These are phyloP conservation scores for Stramonita haemastoma DNA, from an alignment of 2,888 invertebrate genomes.

Conservation along the genomic window DNA sequence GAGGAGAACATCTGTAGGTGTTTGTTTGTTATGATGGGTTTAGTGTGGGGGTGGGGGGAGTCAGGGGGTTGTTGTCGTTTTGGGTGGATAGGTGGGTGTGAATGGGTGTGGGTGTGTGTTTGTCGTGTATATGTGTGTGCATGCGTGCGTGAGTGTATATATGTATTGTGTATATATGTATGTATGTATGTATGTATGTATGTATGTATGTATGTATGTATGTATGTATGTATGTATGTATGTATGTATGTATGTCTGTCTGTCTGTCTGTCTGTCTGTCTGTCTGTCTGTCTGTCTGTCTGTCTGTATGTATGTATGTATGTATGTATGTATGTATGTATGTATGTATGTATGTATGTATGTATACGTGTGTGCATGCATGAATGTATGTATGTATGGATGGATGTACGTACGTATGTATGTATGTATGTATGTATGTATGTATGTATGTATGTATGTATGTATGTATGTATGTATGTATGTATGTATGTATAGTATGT, in stretches of 20 bases:
- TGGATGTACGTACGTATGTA: not conserved
- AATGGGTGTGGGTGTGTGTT: not conserved
- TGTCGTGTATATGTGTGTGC: not conserved
- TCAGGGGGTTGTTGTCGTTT: too few relatives aligned
- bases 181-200: not conserved
- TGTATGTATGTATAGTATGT: not conserved
- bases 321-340: not conserved
- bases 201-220: not conserved
- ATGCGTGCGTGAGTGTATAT: not conserved
- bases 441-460: not conserved
- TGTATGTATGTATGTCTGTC: constrained; percentile 4
- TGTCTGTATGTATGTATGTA: not conserved
- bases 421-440: not conserved
- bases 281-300: not conserved
- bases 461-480: not conserved
- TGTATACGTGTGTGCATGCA: not conserved
- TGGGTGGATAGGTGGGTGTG: too few relatives aligned
- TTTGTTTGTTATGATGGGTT: not conserved
- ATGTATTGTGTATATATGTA: not conserved
- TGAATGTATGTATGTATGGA: not conserved
- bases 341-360: not conserved
- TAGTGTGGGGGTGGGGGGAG: too few relatives aligned
- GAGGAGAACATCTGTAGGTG: not conserved
- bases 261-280: not conserved
- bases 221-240: not conserved